phyloP scores from a whole-genome alignment of 2,797 vertebrate genomes.

The Eulemur coronatus region DNA sequence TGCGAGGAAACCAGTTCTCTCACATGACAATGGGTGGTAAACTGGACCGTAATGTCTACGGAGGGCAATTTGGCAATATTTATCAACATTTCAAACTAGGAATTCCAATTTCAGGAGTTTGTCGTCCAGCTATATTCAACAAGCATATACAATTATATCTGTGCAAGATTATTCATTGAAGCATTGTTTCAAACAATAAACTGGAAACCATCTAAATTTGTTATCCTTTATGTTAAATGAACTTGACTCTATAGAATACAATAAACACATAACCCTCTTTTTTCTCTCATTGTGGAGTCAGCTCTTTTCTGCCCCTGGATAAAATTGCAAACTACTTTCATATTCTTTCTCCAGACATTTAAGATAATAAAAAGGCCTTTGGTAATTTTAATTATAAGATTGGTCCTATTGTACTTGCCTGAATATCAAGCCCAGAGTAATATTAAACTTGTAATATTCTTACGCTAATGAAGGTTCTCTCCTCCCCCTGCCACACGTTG shows the following conservation, averaged over 20 bases:
- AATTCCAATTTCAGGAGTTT: background rate
- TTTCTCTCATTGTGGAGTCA: background rate
- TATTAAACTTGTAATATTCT: background rate
- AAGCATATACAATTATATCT: background rate
- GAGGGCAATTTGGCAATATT: background rate
- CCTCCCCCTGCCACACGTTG: background rate
- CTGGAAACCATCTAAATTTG: background rate
- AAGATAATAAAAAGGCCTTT: constrained; percentile 19
- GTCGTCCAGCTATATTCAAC: background rate
- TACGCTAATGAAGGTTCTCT: background rate
- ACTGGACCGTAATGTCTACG: background rate
- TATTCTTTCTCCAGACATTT: background rate
- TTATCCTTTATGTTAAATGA: background rate
- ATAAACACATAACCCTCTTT: background rate
- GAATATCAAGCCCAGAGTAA: background rate
- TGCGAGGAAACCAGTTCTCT: background rate
- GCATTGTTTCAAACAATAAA: background rate
- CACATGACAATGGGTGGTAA: background rate
- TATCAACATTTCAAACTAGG: background rate
- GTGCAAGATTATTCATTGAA: background rate
- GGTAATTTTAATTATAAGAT: constrained; percentile 32
- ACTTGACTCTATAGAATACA: background rate
- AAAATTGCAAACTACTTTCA: background rate
- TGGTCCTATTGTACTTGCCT: background rate
- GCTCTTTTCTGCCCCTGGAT: background rate